Evolutionary conservation across 1,140 invertebrate genomes (phyloP).

Genomic region (Theocolax elegans): DNA sequence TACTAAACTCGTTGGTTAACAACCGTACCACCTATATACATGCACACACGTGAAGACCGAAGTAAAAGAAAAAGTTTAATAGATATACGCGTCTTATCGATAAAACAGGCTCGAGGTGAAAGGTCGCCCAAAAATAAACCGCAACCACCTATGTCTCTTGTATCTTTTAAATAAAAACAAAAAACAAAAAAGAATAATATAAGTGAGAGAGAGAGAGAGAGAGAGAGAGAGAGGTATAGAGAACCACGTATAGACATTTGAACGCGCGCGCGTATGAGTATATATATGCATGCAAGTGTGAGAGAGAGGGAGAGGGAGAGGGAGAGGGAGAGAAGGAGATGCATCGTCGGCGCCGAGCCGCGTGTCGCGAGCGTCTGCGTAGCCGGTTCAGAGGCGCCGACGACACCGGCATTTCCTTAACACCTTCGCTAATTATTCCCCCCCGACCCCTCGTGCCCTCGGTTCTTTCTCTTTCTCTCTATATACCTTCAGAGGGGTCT

Average conservation of each 20-base stretch:
- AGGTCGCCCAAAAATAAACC: no score
- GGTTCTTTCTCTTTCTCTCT: slow-evolving; percentile 9
- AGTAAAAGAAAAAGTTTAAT: no score
- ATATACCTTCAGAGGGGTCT: not conserved
- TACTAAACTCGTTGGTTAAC: no score
- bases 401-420: slow-evolving; percentile 67
- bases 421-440: slow-evolving; percentile 67
- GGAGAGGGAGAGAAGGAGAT: not conserved
- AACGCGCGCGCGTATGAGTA: not conserved
- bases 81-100: no score
- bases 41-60: no score
- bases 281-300: not conserved
- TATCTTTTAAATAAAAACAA: no score
- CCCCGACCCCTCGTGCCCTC: slow-evolving; percentile 8
- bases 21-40: no score
- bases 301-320: not conserved
- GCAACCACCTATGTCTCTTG: no score
- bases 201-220: not conserved
- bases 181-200: no score
- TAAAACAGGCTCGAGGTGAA: no score
- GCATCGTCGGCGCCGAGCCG: slow-evolving; percentile 58
- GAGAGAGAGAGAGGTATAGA: slow-evolving; percentile 14
- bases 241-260: not conserved
- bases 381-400: slow-evolving; percentile 68
- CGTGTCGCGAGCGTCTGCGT: slow-evolving; percentile 66